These are phyloP conservation scores for Dicranocentrus wangi DNA, from an alignment of 2,888 invertebrate genomes.

Conservation along the genomic window DNA sequence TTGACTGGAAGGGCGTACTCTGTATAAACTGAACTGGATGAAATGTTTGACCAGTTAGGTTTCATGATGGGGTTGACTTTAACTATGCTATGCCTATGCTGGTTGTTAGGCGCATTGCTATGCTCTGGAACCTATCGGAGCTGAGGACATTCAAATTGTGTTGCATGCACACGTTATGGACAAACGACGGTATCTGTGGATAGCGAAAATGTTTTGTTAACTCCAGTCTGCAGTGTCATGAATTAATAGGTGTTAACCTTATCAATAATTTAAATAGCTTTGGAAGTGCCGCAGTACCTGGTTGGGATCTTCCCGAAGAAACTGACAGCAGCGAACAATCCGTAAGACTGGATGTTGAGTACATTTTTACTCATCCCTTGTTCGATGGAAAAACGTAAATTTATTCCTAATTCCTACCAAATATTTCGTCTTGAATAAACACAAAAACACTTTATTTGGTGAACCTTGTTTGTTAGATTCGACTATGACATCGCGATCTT, in stretches of 20 bases:
- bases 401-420: not conserved
- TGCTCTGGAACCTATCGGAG: not conserved
- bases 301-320: conserved; percentile 3
- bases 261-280: not conserved
- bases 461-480: not conserved
- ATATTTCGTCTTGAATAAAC: not conserved
- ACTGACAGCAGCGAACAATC: conserved; percentile 11
- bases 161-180: conserved; percentile 21
- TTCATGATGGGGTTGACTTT: too few species aligned
- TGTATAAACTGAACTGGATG: too few species aligned
- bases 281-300: not conserved
- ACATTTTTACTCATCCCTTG: not conserved
- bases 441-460: not conserved
- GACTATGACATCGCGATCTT: conserved; percentile 40
- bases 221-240: too few species aligned
- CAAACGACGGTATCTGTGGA: not conserved
- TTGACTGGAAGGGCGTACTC: too few species aligned
- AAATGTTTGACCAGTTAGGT: too few species aligned
- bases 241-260: not conserved
- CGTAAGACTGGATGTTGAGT: conserved; percentile 1
- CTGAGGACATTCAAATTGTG: not conserved
- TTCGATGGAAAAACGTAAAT: not conserved
- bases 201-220: too few species aligned
- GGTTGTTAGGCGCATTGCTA: conserved; percentile 12
- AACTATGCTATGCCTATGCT: too few species aligned